These are phyloP conservation scores for Spilosoma lubricipeda DNA, from an alignment of 2,888 invertebrate species.

Conservation along the genomic window DNA sequence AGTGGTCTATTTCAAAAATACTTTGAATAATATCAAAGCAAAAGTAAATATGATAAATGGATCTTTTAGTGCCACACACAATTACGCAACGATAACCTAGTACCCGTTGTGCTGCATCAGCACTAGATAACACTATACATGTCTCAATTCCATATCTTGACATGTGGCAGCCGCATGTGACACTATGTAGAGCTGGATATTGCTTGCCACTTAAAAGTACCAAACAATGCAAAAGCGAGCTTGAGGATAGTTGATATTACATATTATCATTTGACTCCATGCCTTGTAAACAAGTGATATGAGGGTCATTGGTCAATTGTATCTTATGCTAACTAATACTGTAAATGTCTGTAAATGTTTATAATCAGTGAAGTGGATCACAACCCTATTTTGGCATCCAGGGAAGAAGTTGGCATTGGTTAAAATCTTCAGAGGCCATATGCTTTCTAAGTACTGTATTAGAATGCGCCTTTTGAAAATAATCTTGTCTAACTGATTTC, in stretches of 20 bases:
- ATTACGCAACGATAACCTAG: slow-evolving; percentile 11
- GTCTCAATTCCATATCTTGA: slow-evolving; percentile 15
- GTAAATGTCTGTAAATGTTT: slow-evolving; percentile 24
- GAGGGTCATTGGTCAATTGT: slow-evolving; percentile 36
- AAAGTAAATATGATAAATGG: slow-evolving; percentile 2
- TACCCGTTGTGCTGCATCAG: slow-evolving; percentile 5
- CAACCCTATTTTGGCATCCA: background rate
- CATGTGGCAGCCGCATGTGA: slow-evolving; percentile 15
- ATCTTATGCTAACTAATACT: slow-evolving; percentile 42
- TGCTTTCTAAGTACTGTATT: no score
- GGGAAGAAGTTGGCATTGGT: background rate
- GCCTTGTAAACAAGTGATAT: slow-evolving; percentile 36
- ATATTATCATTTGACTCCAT: slow-evolving; percentile 9
- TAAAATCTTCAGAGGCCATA: background rate
- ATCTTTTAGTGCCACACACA: slow-evolving; percentile 11
- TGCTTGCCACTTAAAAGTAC: slow-evolving; percentile 21
- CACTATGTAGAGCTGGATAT: slow-evolving; percentile 9
- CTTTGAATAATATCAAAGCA: background rate
- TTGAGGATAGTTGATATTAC: background rate
- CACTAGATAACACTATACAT: slow-evolving; percentile 10
- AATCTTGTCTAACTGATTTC: no score
- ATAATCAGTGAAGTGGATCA: background rate
- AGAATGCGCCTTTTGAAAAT: background rate
- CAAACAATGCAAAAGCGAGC: slow-evolving; percentile 7
- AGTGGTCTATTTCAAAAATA: background rate